Percentiles rank a stretch among this genome's conserved stretches.
Evolutionary conservation across 2,888 invertebrate genomes (phyloP).

Genomic region (Ptychoptera contaminata): DNA sequence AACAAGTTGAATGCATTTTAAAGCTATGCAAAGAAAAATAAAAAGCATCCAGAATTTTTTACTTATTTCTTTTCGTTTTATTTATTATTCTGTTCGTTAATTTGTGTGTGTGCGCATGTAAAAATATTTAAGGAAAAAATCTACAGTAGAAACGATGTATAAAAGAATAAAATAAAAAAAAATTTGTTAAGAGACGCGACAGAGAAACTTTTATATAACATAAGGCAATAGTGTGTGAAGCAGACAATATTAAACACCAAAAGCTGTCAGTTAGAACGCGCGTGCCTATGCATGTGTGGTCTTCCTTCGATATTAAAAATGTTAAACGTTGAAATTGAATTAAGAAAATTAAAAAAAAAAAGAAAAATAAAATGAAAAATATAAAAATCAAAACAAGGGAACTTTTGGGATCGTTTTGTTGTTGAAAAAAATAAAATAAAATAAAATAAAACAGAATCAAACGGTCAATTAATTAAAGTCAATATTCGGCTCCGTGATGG

Average conservation of each 20-base stretch:
- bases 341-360: not conserved
- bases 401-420: no score
- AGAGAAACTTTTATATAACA: constrained; percentile 5
- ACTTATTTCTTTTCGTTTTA: no score
- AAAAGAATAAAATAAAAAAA: not conserved
- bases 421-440: not conserved
- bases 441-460: not conserved
- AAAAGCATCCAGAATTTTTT: no score
- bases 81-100: no score
- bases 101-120: no score
- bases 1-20: no score
- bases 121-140: no score
- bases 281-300: constrained; percentile 35
- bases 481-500: not conserved
- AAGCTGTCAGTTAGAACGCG: constrained; percentile 28
- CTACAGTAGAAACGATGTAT: not conserved
- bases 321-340: no score
- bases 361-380: not conserved
- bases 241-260: constrained; percentile 1
- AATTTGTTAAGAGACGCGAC: not conserved
- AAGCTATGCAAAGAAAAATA: no score
- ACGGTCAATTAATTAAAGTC: constrained; percentile 5
- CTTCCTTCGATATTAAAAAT: constrained; percentile 11
- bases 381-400: no score
- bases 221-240: constrained; percentile 11